Evolutionary conservation across 2,888 invertebrate species (phyloP).

Genomic region (Azorinus chamasolen): DNA sequence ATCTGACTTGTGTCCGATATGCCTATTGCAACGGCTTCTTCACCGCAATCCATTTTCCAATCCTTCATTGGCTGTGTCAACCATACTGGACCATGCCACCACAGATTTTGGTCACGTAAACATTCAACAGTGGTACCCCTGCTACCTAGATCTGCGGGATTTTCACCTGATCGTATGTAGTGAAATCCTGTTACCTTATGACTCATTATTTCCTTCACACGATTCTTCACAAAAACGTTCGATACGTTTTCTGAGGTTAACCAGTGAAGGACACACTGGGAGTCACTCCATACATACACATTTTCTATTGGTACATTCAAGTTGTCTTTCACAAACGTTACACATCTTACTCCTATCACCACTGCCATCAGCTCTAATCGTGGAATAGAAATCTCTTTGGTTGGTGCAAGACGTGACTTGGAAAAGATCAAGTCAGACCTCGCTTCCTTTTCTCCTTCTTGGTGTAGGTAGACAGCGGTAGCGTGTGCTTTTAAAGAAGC

Average conservation of each 20-base stretch:
- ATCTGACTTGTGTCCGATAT: neutral
- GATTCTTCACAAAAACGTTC: slow-evolving; percentile 19
- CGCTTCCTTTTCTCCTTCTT: slow-evolving; percentile 9
- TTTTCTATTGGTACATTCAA: slow-evolving; percentile 1
- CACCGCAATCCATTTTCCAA: neutral
- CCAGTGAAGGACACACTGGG: slow-evolving; percentile 30
- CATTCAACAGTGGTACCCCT: neutral
- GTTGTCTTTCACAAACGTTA: neutral
- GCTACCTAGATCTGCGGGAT: neutral
- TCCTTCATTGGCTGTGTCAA: neutral
- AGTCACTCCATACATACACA: slow-evolving; percentile 13
- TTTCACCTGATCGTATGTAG: slow-evolving; percentile 14
- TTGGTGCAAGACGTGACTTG: slow-evolving; percentile 32
- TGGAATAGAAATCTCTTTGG: slow-evolving; percentile 23
- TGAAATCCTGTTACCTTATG: neutral
- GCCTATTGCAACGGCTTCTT: neutral
- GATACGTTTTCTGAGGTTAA: slow-evolving; percentile 11
- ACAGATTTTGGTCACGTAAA: neutral
- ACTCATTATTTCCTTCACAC: slow-evolving; percentile 12
- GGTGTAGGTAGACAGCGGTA: slow-evolving; percentile 21
- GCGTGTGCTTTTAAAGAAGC: slow-evolving; percentile 37
- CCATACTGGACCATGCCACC: slow-evolving; percentile 4
- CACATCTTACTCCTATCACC: slow-evolving; percentile 21
- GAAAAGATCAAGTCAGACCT: slow-evolving; percentile 31
- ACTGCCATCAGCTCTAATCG: slow-evolving; percentile 29